Conservation (phyloP, 92 coral and sea anemone genomes). For the Parazoanthus swiftii region DNA sequence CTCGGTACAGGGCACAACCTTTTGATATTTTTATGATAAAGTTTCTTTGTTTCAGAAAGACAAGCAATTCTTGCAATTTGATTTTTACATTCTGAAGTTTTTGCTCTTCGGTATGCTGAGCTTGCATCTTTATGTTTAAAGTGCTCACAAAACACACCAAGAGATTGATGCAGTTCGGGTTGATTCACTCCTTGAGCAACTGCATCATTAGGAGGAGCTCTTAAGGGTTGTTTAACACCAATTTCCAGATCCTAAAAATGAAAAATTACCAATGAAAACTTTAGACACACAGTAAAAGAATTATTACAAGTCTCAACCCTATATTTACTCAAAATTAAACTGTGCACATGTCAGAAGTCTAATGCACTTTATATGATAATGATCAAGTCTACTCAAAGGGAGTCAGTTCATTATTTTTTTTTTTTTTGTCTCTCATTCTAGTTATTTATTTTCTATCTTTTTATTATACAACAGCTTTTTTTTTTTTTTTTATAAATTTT, state of each 20-base stretch:
- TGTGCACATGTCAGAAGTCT: too few species aligned
- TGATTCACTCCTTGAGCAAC: slow-evolving; percentile 18
- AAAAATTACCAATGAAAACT: background rate
- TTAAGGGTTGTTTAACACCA: slow-evolving; percentile 23
- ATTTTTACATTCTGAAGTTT: slow-evolving; percentile 76
- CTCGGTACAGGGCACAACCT: slow-evolving; percentile 83
- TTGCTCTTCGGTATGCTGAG: slow-evolving; percentile 85
- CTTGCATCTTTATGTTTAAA: slow-evolving; percentile 87
- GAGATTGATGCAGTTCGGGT: slow-evolving; percentile 47
- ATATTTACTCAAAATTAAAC: too few species aligned
- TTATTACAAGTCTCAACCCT: too few species aligned
- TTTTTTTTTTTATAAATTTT: too few species aligned
- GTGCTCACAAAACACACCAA: slow-evolving; percentile 65
- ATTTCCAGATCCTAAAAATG: slow-evolving; percentile 30
- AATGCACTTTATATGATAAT: too few species aligned
- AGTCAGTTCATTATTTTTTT: too few species aligned
- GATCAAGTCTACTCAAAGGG: too few species aligned
- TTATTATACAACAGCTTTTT: too few species aligned
- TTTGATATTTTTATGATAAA: slow-evolving; percentile 63
- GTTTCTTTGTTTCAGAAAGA: slow-evolving; percentile 75
- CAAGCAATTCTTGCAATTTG: slow-evolving; percentile 83
- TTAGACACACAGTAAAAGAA: too few species aligned
- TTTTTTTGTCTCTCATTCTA: too few species aligned
- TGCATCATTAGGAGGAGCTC: slow-evolving; percentile 25
- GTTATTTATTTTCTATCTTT: too few species aligned